Evolutionary conservation across 2,113 vertebrate species (phyloP).

Genomic region (Chrysemys picta): DNA sequence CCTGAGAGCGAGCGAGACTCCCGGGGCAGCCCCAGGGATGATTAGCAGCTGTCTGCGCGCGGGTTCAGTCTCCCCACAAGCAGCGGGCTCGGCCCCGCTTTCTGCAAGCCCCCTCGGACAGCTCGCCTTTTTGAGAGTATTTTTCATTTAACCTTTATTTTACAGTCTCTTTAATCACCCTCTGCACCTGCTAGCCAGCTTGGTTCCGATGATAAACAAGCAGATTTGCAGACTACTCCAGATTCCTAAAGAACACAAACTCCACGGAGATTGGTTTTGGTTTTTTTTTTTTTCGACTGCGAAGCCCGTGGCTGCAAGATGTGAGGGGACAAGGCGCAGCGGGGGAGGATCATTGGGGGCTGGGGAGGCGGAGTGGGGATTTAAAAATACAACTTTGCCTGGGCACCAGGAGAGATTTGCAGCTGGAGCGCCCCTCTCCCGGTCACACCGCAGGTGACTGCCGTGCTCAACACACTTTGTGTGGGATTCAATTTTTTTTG

Average conservation of each 20-base stretch:
- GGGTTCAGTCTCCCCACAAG: no score
- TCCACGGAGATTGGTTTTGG: not conserved
- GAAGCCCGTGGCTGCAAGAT: not conserved
- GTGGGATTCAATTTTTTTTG: not conserved
- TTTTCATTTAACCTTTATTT: constrained; percentile 27
- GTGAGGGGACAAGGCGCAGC: not conserved
- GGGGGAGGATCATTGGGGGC: not conserved
- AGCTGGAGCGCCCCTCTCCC: not conserved
- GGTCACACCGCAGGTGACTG: not conserved
- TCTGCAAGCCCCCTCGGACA: not conserved
- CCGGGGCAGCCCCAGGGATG: no score
- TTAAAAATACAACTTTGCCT: not conserved
- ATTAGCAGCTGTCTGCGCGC: no score
- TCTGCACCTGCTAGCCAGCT: constrained; percentile 8
- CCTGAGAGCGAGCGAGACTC: no score
- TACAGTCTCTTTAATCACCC: constrained; percentile 5
- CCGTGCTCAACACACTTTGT: not conserved
- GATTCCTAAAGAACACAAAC: not conserved
- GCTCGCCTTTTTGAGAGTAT: not conserved
- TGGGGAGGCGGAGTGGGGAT: not conserved
- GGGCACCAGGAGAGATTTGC: not conserved
- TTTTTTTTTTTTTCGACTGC: not conserved
- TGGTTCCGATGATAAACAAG: fast-evolving
- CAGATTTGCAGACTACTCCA: not conserved
- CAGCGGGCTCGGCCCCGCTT: no score